Conservation (phyloP, 2,113 vertebrate species). For the Indri indri region DNA sequence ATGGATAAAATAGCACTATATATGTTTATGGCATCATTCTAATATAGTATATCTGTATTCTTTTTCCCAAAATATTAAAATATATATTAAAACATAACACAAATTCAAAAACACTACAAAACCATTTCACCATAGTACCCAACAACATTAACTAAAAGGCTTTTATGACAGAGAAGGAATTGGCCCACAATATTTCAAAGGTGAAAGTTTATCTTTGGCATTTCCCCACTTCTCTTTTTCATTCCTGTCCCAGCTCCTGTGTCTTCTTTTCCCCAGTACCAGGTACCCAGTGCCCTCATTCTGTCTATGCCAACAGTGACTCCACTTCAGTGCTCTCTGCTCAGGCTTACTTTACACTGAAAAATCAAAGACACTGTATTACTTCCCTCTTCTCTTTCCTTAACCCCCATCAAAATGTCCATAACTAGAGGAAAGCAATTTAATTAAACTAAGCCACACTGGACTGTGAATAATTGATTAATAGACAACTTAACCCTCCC, state of each 20-base stretch:
- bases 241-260: background rate
- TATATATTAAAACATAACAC: background rate
- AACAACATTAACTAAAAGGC: background rate
- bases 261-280: background rate
- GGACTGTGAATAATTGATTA: conserved; percentile 61
- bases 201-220: background rate
- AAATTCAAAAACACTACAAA: conserved; percentile 14
- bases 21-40: background rate
- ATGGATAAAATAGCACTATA: background rate
- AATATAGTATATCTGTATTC: background rate
- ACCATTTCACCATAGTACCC: background rate
- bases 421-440: conserved; percentile 64
- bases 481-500: conserved; percentile 58
- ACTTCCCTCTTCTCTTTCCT: conserved; percentile 46
- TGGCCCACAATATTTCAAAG: background rate
- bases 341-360: background rate
- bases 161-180: background rate
- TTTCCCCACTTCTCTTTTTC: background rate
- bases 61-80: conserved; percentile 22
- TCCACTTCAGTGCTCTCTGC: background rate
- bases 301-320: background rate
- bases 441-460: conserved; percentile 56
- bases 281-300: background rate
- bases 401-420: conserved; percentile 54
- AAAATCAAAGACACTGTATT: background rate